phyloP scores from a whole-genome alignment of 2,797 vertebrate genomes.

The Oreortyx pictus region DNA sequence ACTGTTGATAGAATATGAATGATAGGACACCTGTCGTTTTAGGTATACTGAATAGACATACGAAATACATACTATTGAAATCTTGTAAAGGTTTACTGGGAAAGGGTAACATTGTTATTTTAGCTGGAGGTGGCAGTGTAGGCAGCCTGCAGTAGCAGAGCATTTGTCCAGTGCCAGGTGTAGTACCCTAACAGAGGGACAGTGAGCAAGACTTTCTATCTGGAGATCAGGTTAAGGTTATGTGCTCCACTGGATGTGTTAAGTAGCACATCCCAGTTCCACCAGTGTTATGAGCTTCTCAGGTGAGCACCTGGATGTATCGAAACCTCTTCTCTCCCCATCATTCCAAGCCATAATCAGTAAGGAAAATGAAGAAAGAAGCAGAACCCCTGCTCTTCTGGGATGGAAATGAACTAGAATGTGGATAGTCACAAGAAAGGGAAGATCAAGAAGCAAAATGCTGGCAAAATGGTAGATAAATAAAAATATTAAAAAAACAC shows the following conservation, averaged over 20 bases:
- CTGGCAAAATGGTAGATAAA: not conserved
- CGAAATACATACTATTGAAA: not conserved
- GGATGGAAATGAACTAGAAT: not conserved
- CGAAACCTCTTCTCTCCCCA: not conserved
- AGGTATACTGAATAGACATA: not conserved
- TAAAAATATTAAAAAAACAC: not conserved
- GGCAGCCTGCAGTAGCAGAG: not conserved
- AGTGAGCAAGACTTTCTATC: too few relatives aligned
- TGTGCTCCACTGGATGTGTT: fast-evolving
- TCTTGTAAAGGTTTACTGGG: not conserved
- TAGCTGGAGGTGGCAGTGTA: not conserved
- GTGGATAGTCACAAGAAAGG: not conserved
- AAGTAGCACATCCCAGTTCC: not conserved
- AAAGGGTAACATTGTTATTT: not conserved
- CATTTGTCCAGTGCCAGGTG: not conserved
- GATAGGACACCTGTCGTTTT: conserved; percentile 19
- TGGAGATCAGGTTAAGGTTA: not conserved
- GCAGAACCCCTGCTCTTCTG: not conserved
- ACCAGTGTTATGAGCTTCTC: not conserved
- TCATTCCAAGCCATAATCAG: not conserved
- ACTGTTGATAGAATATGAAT: not conserved
- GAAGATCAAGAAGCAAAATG: not conserved
- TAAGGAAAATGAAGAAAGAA: not conserved
- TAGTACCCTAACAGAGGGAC: not conserved
- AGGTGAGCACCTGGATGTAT: not conserved